Percentiles rank a stretch among this genome's conserved stretches.
phyloP scores from a whole-genome alignment of 2,888 invertebrate species.

The Epirrhoe alternata region DNA sequence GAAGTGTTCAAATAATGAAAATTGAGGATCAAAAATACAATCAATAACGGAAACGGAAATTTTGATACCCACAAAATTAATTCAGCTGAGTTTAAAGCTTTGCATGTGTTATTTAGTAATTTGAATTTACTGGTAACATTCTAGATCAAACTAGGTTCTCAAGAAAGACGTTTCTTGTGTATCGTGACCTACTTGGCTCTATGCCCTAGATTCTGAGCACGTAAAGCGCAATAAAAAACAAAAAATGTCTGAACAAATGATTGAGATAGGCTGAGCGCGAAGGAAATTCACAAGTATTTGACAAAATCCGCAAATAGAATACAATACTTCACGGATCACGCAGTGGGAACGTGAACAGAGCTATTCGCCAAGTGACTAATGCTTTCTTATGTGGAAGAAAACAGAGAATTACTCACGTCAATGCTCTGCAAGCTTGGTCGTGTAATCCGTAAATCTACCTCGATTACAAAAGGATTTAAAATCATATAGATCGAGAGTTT shows the following conservation, averaged over 20 bases:
- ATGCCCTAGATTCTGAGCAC: constrained; percentile 7
- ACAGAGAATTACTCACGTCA: not conserved
- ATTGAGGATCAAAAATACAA: no score
- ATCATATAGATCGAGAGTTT: not conserved
- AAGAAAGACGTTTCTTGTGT: not conserved
- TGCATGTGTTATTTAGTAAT: no score
- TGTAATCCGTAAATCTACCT: not conserved
- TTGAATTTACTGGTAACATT: not conserved
- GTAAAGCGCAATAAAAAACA: not conserved
- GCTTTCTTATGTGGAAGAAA: no score
- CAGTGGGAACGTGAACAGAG: not conserved
- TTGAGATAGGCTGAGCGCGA: not conserved
- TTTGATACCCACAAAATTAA: no score
- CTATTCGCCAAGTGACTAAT: not conserved
- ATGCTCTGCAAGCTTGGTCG: not conserved
- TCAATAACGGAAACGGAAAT: no score
- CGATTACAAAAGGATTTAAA: not conserved
- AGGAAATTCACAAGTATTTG: not conserved
- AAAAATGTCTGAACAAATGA: not conserved
- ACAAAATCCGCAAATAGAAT: not conserved
- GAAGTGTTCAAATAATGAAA: no score
- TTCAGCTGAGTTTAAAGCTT: no score
- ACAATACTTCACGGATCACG: not conserved
- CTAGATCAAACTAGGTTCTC: not conserved
- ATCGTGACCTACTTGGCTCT: constrained; percentile 23